A percentile compares a stretch with the other conserved stretches of the same genome.
Evolutionary conservation across 2,888 invertebrate species (phyloP).

Genomic region (Coremacera marginata): DNA sequence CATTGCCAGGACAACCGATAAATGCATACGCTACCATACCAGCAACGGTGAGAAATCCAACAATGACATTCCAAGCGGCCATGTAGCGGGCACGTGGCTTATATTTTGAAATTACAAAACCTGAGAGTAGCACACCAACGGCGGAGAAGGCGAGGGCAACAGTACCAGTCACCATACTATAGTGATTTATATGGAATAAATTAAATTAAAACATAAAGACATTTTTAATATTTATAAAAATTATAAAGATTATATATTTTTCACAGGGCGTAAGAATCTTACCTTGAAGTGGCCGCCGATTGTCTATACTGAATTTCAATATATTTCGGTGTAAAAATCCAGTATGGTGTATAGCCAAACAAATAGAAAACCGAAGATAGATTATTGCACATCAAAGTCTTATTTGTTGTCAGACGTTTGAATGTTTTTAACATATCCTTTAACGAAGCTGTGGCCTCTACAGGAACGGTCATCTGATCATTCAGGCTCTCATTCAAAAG

Average conservation of each 20-base stretch:
- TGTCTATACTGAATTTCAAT: conserved; percentile 85
- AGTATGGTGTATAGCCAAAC: conserved; percentile 80
- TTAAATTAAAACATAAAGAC: neutral
- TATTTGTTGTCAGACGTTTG: conserved; percentile 75
- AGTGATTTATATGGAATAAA: neutral
- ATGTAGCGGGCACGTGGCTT: conserved; percentile 77
- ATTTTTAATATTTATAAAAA: neutral
- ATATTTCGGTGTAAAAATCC: conserved; percentile 86
- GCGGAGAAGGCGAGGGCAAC: conserved; percentile 79
- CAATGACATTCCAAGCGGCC: conserved; percentile 78
- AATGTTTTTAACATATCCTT: conserved; percentile 76
- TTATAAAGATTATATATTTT: neutral
- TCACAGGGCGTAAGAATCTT: conserved; percentile 27
- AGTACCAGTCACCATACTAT: conserved; percentile 79
- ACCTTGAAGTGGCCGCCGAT: conserved; percentile 78
- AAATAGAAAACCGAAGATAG: conserved; percentile 81
- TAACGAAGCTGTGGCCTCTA: conserved; percentile 66
- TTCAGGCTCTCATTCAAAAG: conserved; percentile 51
- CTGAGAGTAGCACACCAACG: conserved; percentile 77
- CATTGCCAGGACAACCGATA: conserved; percentile 76
- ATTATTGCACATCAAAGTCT: conserved; percentile 79
- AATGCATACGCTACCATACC: conserved; percentile 77
- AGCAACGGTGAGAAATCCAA: conserved; percentile 74
- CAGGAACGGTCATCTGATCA: conserved; percentile 40
- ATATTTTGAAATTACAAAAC: conserved; percentile 76